These are phyloP conservation scores for Deroplatys truncata DNA, from an alignment of 2,888 invertebrate species.

Conservation along the genomic window DNA sequence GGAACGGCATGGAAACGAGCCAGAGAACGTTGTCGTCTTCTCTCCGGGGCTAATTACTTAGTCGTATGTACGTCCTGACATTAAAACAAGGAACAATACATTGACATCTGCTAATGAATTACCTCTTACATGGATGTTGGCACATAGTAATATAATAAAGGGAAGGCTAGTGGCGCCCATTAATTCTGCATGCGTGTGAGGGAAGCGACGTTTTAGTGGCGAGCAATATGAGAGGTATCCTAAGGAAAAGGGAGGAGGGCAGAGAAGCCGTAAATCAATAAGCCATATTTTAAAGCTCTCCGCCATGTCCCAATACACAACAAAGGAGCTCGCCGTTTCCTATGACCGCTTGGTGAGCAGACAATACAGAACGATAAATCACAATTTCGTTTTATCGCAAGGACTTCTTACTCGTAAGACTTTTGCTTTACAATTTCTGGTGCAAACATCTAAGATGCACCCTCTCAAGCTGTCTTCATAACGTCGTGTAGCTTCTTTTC, in stretches of 20 bases:
- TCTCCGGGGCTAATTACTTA: neutral
- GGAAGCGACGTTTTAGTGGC: neutral
- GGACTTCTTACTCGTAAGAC: neutral
- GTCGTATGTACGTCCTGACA: neutral
- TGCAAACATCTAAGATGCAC: too few species aligned
- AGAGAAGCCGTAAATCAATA: neutral
- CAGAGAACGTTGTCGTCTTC: neutral
- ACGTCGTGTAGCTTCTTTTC: too few species aligned
- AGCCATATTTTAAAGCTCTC: neutral
- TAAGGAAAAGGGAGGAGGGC: neutral
- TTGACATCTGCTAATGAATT: conserved; percentile 14
- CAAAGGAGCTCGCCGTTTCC: neutral
- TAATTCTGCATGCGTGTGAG: neutral
- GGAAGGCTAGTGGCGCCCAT: neutral
- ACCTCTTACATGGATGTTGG: neutral
- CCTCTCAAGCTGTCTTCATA: too few species aligned
- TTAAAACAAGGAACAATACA: conserved; percentile 7
- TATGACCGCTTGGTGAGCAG: neutral
- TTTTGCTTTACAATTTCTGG: too few species aligned
- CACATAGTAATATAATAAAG: conserved; percentile 1
- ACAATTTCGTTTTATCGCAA: neutral
- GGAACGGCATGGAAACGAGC: neutral
- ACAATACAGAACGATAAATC: neutral
- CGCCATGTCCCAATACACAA: neutral
- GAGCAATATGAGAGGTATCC: neutral